Base-by-base conservation (phyloP, 2,797 vertebrate genomes). In the Cirrhinus molitorella region DNA sequence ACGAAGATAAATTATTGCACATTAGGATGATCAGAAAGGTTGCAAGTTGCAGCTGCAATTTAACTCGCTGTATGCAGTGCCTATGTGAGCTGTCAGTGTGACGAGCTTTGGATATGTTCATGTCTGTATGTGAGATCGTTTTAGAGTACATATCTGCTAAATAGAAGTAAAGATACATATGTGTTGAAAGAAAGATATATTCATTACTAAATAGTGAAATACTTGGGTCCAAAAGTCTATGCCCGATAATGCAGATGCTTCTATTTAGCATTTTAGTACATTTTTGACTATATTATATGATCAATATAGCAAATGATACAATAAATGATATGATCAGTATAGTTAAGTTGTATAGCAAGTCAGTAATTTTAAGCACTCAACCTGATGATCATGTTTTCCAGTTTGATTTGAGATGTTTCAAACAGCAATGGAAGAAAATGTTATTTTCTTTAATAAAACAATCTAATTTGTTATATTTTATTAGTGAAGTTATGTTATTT, bases 41-140 rank as follows among this genome's bases (percentile, higher is more conserved):
- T n/a, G n/a, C 23, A 16, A 17, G 70, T 19, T 11, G 13, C 25
- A 8, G 19, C 25, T 14, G 31, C 6, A 21, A 13, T 19, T 31
- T 5, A 66, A 37, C 25, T 49, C 43, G 4, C 9, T 43, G 34
- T 3, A 12, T 63, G 28, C 9, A 25, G 13, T 40, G 12, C 5
- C 2, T 59, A 1, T 16, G 67, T 59, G 1, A 80, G n/a, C 65
- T 80, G 78, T 70, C 65, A 80, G 7, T 70, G 34, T 28, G 28
- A 59, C 17, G 53, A 6, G 70, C 28, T n/a, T 61, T 43, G 47
- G 40, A 63, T n/a, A 5, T 21, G 21, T 5, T 5, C 34, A 16
- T 19, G 0, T 5, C 11, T 78, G 4, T 19, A 28, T 40, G 11
- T 25, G 23, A 61, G 2, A 14, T 10, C 3, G 34, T 31, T 25